Evolutionary conservation across 2,113 vertebrate species (phyloP), one percentile per base, ranked within the genome.

Genomic region (Larimichthys polyactis): DNA sequence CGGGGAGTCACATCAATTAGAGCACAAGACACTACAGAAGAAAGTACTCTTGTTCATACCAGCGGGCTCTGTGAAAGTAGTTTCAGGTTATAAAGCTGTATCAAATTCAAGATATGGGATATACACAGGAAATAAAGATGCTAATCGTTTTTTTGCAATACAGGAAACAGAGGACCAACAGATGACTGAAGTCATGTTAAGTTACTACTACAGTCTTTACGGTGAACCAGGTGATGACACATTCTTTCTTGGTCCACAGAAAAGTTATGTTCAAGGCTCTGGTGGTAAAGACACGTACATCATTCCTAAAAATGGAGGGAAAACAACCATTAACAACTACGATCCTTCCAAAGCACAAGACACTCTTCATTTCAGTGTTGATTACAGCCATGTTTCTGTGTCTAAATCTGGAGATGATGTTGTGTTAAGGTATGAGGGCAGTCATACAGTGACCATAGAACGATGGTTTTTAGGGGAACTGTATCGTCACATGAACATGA

Each of bases 241-340:
- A 0, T 92, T 93, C 60, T 92, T 74, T 51, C 81, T 93, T 3
- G 91, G 91, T 3, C 91, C 87, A 24, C 92, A 91, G 75, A 91
- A 5, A 75, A 92, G 68, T 40, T 75, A 85, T 48, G 90, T 92
- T 12, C 64, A 85, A 77, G 91, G 91, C 4, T 77, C 85, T 7
- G 76, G 75, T 19, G 91, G 89, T 8, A 84, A 57, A 44, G 91
- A 92, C 78, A 81, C 80, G 0, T 93, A 87, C 71, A 75, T 90
- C 27, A 87, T 93, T 70, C 90, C 89, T 70, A 19, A 48, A 1
- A 22, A 80, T 19, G 90, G 88, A 69, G 92, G 90, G 8, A 87
- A 85, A 57, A 85, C 81, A 0, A 5, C 52, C 27, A 91, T 91
- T 27, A 89, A 91, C 79, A 92, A 91, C 81, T 90, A 81, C 3